Evolutionary conservation across 1,140 invertebrate species (phyloP).

Genomic region (Eurytemora carolleeae): DNA sequence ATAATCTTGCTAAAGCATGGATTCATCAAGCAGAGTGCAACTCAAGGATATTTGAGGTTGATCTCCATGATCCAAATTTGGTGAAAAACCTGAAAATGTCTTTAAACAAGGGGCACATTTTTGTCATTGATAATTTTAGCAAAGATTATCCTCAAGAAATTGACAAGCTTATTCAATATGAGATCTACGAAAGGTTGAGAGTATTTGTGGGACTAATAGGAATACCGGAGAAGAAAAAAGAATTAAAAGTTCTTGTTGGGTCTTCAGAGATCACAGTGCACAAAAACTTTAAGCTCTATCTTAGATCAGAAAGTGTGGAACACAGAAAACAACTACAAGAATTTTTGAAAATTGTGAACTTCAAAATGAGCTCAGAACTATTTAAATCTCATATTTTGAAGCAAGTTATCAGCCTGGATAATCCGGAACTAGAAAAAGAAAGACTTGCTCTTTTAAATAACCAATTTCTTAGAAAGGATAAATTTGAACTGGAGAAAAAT

Average conservation of each 20-base stretch:
- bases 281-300: conserved; percentile 1
- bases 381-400: background rate
- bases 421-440: background rate
- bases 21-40: background rate
- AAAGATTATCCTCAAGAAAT: conserved; percentile 1
- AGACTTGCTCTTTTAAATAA: no score
- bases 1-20: background rate
- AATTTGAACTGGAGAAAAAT: background rate
- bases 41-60: background rate
- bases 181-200: conserved; percentile 6
- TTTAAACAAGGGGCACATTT: background rate
- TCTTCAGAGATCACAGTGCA: background rate
- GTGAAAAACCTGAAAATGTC: background rate
- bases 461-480: background rate
- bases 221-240: conserved; percentile 11
- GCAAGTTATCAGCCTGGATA: background rate
- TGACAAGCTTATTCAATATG: conserved; percentile 4
- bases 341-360: background rate
- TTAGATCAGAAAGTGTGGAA: background rate
- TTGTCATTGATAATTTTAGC: conserved; percentile 3
- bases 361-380: background rate
- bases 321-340: conserved; percentile 3
- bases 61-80: background rate
- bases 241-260: conserved; percentile 1
- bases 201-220: conserved; percentile 13